Evolutionary conservation across 2,888 invertebrate genomes (phyloP).

Genomic region (Catocala fraxini): DNA sequence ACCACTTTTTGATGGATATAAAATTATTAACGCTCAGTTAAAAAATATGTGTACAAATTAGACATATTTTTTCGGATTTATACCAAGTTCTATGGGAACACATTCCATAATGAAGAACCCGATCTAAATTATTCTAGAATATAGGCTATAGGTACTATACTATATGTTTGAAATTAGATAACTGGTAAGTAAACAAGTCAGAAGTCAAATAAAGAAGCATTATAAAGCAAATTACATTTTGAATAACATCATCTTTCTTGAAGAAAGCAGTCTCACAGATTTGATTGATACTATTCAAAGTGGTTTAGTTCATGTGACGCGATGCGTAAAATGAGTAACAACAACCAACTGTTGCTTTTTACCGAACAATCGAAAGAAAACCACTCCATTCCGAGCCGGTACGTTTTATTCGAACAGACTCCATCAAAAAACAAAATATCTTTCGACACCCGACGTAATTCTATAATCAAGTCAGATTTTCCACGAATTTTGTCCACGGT

Average conservation of each 20-base stretch:
- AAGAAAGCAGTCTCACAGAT: constrained; percentile 41
- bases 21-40: constrained; percentile 69
- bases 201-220: too few species aligned
- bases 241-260: constrained; percentile 31
- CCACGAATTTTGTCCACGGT: constrained; percentile 67
- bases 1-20: constrained; percentile 73
- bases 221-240: constrained; percentile 37
- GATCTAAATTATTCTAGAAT: too few species aligned
- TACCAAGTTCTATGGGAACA: constrained; percentile 7
- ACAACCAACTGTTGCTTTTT: constrained; percentile 49
- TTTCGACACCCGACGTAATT: constrained; percentile 74
- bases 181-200: too few species aligned
- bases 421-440: constrained; percentile 57
- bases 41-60: constrained; percentile 50
- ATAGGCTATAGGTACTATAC: too few species aligned
- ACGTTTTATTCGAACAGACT: constrained; percentile 40
- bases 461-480: constrained; percentile 73
- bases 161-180: too few species aligned
- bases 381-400: constrained; percentile 34
- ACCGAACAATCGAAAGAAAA: constrained; percentile 40
- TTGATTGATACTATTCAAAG: constrained; percentile 52
- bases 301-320: constrained; percentile 58
- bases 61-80: constrained; percentile 34
- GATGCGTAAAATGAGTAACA: constrained; percentile 70
- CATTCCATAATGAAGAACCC: constrained; percentile 13